A percentile compares a stretch with the other conserved stretches of the same genome.
Conservation (phyloP, 2,888 invertebrate species). For the Carpatolechia fugitivella region DNA sequence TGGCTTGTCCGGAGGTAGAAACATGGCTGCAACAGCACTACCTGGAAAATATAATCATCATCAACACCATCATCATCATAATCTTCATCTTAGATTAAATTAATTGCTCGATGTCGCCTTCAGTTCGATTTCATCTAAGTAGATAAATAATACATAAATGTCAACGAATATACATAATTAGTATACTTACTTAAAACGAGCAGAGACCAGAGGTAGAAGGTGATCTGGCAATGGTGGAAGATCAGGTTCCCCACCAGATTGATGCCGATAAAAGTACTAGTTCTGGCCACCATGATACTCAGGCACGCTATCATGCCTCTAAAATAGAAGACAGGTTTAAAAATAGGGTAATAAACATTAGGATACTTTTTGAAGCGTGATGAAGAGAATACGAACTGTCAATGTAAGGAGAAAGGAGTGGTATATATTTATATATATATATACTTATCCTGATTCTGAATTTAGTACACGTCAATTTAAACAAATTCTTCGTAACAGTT, state of each 20-base stretch:
- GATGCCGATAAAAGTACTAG: slow-evolving; percentile 63
- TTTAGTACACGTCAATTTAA: too few relatives aligned
- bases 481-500: too few relatives aligned
- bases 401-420: too few relatives aligned
- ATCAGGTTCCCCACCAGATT: slow-evolving; percentile 64
- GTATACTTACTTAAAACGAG: slow-evolving; percentile 55
- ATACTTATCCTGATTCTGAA: too few relatives aligned
- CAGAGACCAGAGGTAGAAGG: slow-evolving; percentile 63
- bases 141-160: neutral
- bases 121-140: neutral
- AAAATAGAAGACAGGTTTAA: slow-evolving; percentile 20
- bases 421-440: too few relatives aligned
- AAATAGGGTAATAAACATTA: neutral
- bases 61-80: neutral
- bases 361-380: neutral
- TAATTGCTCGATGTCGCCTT: neutral
- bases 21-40: slow-evolving; percentile 59
- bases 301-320: slow-evolving; percentile 71
- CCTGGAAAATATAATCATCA: slow-evolving; percentile 38
- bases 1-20: slow-evolving; percentile 56
- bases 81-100: neutral
- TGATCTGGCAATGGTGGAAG: slow-evolving; percentile 57
- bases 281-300: slow-evolving; percentile 69
- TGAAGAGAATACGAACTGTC: too few relatives aligned
- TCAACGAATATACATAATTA: neutral